Percentiles rank a stretch among this genome's conserved stretches.
Evolutionary conservation across 1,140 invertebrate species (phyloP).

Genomic region (Panagrolaimus sp.): DNA sequence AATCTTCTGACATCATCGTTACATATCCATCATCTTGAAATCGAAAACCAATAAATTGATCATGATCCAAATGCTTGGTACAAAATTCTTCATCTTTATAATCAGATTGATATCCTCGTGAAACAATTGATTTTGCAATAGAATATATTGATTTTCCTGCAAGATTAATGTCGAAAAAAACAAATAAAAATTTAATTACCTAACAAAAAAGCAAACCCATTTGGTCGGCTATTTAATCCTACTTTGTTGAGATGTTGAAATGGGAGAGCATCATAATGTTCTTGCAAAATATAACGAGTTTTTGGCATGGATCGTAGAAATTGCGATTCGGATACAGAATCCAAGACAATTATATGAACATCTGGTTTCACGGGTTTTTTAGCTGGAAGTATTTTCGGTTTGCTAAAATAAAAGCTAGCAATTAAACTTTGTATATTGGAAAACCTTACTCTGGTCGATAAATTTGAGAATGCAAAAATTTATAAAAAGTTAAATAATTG

Average conservation of each 20-base stretch:
- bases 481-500: background rate
- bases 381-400: too few species aligned
- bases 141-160: slow-evolving; percentile 7
- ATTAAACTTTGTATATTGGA: background rate
- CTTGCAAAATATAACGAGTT: slow-evolving; percentile 10
- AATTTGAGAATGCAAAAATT: background rate
- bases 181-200: slow-evolving; percentile 4
- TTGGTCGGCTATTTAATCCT: slow-evolving; percentile 16
- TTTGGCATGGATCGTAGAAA: slow-evolving; percentile 13
- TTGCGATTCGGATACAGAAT: slow-evolving; percentile 15
- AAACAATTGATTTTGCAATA: background rate
- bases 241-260: slow-evolving; percentile 21
- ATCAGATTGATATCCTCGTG: background rate
- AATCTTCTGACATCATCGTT: slow-evolving; percentile 21
- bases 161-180: background rate
- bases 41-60: slow-evolving; percentile 16
- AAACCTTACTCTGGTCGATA: background rate
- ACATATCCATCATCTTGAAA: slow-evolving; percentile 10
- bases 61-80: slow-evolving; percentile 17
- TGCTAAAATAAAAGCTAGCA: too few species aligned
- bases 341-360: slow-evolving; percentile 19
- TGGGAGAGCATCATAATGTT: slow-evolving; percentile 14
- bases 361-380: slow-evolving; percentile 9
- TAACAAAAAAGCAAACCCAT: slow-evolving; percentile 18
- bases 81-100: background rate